Evolutionary conservation across 1,140 invertebrate species (phyloP), one percentile per base, ranked within the genome.

Genomic region (Drosophila pseudoobscura): DNA sequence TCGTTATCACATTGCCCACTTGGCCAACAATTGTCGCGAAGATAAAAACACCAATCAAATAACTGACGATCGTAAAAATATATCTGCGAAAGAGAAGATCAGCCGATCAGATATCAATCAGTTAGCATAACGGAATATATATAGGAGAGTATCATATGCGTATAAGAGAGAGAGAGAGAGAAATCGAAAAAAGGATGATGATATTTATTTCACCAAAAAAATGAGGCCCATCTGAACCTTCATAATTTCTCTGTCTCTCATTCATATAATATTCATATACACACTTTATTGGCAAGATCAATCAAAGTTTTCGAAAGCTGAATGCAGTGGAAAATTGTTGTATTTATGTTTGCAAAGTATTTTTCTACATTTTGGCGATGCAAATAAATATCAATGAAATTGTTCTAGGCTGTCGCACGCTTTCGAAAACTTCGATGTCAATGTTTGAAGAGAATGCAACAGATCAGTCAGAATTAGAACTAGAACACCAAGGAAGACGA

Each of bases 11-110:
- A 92, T 98, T 99, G 58, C 98, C 98, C 39, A 99, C 98, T 94
- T 99, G 98, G 52, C 98, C 98, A 17, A 99, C 98, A 87, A 99
- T 98, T 11, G 97, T 99, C n/a, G 98, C 97, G 92, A 99, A 99
- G 91, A 99, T 98, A 93, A 99, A 99, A 39, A 99, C 97, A 59
- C 98, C 98, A 82, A 99, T 98, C 72, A 99, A 94, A 92, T 99
- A 99, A 92, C 97, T 98, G 74, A 98, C 95, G 91, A 99, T 99
- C 57, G 97, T 98, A 92, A 99, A 99, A 82, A 98, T 94, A 92
- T 98, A 99, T 93, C 98, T 99, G 94, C 1, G 22, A 50, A 31
- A 11, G 43, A 47, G 20, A 41, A 41, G 35, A 31, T 35, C 7
- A 24, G 31, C 29, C 7, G 6, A n/a, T 15, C 29, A 11, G 24